phyloP scores from a whole-genome alignment of 2,797 vertebrate genomes.

The Sebastes kiyomatsui region DNA sequence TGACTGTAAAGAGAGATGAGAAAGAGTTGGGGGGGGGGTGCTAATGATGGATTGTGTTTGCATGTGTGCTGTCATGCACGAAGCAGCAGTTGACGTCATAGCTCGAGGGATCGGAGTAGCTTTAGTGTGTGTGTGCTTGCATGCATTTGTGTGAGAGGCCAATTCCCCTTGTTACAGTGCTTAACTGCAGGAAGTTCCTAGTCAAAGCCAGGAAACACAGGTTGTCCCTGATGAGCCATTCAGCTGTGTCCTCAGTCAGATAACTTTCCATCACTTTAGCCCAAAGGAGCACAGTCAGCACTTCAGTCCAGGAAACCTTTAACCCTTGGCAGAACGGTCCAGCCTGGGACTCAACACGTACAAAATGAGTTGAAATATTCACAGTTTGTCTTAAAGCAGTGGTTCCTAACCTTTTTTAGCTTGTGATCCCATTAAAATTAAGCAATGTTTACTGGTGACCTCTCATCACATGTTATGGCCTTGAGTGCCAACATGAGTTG shows the following conservation, averaged over 20 bases:
- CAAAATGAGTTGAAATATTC: background rate
- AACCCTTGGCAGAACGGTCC: constrained; percentile 42
- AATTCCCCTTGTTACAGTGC: constrained; percentile 22
- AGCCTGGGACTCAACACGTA: background rate
- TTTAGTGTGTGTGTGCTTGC: background rate
- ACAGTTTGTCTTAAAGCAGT: background rate
- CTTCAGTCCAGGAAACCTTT: constrained; percentile 54
- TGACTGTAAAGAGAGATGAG: constrained; percentile 23
- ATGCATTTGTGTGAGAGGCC: constrained; percentile 11
- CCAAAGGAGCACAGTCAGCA: constrained; percentile 74
- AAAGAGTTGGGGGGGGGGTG: background rate
- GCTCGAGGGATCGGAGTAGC: background rate
- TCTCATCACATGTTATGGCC: background rate
- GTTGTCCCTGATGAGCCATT: constrained; percentile 59
- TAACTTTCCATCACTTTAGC: constrained; percentile 44
- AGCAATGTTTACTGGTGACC: background rate
- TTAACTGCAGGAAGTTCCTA: constrained; percentile 50
- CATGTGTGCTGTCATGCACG: constrained; percentile 8
- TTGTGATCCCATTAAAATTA: background rate
- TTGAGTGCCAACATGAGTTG: background rate
- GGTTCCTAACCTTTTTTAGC: background rate
- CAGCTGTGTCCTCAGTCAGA: constrained; percentile 71
- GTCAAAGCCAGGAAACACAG: constrained; percentile 58
- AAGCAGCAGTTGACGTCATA: background rate
- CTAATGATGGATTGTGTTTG: constrained; percentile 4